Evolutionary conservation across 2,888 invertebrate genomes (phyloP).

Genomic region (Oxyscelio sp.): DNA sequence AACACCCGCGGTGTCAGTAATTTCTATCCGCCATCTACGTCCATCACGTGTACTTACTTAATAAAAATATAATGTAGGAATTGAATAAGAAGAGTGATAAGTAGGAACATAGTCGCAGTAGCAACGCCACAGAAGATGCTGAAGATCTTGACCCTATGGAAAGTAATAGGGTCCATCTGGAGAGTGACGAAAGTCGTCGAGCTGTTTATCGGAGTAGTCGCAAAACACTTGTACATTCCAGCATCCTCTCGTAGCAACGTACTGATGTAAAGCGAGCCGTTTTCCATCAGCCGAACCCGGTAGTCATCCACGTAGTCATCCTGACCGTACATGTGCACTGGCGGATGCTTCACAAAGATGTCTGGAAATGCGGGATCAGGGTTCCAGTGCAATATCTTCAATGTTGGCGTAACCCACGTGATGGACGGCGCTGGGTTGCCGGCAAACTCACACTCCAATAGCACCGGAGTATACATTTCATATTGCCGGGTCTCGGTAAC

Average conservation of each 20-base stretch:
- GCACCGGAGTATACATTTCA: conserved; percentile 91
- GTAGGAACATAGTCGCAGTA: conserved; percentile 94
- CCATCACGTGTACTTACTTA: conserved; percentile 90
- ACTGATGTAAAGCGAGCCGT: too few relatives aligned
- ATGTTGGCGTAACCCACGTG: conserved; percentile 95
- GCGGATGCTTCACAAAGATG: conserved; percentile 91
- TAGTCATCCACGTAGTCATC: conserved; percentile 75
- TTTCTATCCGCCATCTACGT: too few relatives aligned
- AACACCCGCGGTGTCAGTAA: conserved; percentile 90
- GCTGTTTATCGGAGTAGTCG: too few relatives aligned
- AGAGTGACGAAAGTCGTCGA: too few relatives aligned
- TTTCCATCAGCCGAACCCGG: too few relatives aligned
- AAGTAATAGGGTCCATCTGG: too few relatives aligned
- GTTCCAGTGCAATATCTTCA: conserved; percentile 93
- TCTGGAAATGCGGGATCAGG: conserved; percentile 92
- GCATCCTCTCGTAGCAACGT: too few relatives aligned
- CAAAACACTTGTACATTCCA: too few relatives aligned
- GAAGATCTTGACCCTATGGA: too few relatives aligned
- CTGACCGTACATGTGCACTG: conserved; percentile 90
- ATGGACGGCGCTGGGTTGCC: conserved; percentile 94
- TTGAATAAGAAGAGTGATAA: conserved; percentile 94
- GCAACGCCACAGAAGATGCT: too few relatives aligned
- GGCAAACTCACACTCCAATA: conserved; percentile 93
- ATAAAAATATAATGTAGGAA: conserved; percentile 92
- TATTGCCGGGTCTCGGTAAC: conserved; percentile 90